Evolutionary conservation across 2,113 vertebrate species (phyloP).

Genomic region (Phainopepla nitens): DNA sequence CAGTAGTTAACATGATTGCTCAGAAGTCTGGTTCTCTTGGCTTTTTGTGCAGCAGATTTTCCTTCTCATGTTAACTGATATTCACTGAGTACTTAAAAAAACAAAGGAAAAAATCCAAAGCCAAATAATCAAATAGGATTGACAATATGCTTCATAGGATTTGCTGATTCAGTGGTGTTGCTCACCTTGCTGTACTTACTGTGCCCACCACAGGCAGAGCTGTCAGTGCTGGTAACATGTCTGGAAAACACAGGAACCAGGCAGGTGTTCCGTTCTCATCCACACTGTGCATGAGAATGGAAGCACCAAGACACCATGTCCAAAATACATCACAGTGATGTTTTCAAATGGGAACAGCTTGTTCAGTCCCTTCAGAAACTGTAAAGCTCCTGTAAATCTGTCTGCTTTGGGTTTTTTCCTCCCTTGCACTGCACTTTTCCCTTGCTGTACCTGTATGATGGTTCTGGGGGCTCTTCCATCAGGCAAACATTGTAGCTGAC

Average conservation of each 20-base stretch:
- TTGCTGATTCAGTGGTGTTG: not conserved
- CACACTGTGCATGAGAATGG: not conserved
- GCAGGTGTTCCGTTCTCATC: no score
- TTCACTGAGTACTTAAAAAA: not conserved
- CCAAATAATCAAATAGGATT: not conserved
- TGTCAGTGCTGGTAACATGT: accelerated
- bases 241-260: not conserved
- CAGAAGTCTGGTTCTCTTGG: not conserved
- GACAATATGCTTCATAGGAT: not conserved
- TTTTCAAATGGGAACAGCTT: not conserved
- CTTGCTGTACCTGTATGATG: accelerated
- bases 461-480: not conserved
- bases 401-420: not conserved
- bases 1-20: not conserved
- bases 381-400: not conserved
- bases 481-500: accelerated
- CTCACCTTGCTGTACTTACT: not conserved
- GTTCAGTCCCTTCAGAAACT: not conserved
- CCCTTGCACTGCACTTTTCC: not conserved
- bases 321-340: not conserved
- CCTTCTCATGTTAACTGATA: not conserved
- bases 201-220: not conserved
- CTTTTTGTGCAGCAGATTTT: not conserved
- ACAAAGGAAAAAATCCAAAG: not conserved
- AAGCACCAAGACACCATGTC: not conserved